Percentiles rank a stretch among this genome's conserved stretches.
Conservation (phyloP, 1,140 invertebrate genomes). For the Vollenhovia emeryi region DNA sequence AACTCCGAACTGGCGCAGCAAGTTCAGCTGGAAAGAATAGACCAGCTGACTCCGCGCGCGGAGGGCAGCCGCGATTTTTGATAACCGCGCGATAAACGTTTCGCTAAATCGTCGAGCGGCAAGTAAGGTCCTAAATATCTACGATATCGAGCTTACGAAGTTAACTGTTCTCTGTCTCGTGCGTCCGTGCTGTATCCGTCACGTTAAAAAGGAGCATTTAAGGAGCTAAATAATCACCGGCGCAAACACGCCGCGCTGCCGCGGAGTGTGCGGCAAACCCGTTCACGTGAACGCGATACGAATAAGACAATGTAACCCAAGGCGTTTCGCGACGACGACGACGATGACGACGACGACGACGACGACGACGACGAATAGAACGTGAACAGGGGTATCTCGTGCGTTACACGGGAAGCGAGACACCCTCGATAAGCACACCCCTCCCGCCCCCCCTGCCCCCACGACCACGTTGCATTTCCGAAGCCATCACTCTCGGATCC, state of each 20-base stretch:
- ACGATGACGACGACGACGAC: too few relatives aligned
- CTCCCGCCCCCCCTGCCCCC: neutral
- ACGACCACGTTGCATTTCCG: slow-evolving; percentile 53
- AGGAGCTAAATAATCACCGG: slow-evolving; percentile 2
- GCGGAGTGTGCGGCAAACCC: slow-evolving; percentile 21
- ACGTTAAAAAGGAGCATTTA: slow-evolving; percentile 25
- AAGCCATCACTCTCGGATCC: slow-evolving; percentile 56
- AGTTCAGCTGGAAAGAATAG: too few relatives aligned
- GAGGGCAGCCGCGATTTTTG: slow-evolving; percentile 27
- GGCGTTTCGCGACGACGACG: slow-evolving; percentile 33
- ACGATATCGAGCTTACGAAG: neutral
- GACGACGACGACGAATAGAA: too few relatives aligned
- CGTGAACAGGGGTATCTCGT: slow-evolving; percentile 28
- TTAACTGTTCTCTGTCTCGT: slow-evolving; percentile 51
- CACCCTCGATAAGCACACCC: slow-evolving; percentile 44
- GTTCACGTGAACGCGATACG: slow-evolving; percentile 20
- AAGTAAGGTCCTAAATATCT: neutral
- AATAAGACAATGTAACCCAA: slow-evolving; percentile 42
- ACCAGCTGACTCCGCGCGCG: neutral
- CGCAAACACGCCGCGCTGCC: slow-evolving; percentile 7
- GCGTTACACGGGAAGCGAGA: slow-evolving; percentile 42
- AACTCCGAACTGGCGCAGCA: too few relatives aligned
- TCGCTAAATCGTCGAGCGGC: neutral
- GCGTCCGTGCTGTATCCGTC: slow-evolving; percentile 17
- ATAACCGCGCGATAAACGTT: slow-evolving; percentile 12